These are phyloP conservation scores for Cirrhinus mrigala DNA, from an alignment of 2,797 vertebrate genomes.

Conservation along the genomic window DNA sequence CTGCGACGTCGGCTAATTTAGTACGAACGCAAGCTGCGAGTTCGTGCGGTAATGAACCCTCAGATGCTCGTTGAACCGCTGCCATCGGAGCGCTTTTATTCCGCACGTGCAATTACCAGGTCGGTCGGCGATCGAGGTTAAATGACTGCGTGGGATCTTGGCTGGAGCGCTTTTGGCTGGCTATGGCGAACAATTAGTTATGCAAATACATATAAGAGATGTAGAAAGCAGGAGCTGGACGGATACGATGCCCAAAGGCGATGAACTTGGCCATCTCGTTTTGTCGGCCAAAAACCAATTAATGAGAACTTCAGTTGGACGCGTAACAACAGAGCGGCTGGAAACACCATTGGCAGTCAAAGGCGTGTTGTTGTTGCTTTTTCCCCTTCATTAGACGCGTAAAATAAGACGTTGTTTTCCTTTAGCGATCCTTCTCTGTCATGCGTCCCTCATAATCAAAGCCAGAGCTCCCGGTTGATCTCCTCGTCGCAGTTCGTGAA, in stretches of 20 bases:
- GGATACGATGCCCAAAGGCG: constrained; percentile 8
- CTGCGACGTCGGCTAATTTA: constrained; percentile 64
- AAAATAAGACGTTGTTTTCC: constrained; percentile 39
- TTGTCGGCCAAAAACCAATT: constrained; percentile 53
- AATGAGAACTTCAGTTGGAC: constrained; percentile 49
- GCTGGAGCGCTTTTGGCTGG: constrained; percentile 49
- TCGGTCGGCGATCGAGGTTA: constrained; percentile 66
- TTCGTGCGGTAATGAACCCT: constrained; percentile 47
- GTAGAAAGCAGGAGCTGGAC: constrained; percentile 30
- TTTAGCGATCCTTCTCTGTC: background rate
- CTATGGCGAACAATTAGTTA: constrained; percentile 56
- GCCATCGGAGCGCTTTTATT: constrained; percentile 70
- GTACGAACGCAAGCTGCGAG: constrained; percentile 63
- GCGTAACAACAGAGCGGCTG: constrained; percentile 33
- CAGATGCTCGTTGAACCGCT: constrained; percentile 66
- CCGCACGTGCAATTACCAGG: constrained; percentile 69
- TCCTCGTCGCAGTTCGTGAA: constrained; percentile 13
- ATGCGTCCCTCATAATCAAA: constrained; percentile 14
- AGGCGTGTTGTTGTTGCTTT: constrained; percentile 26
- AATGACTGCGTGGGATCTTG: constrained; percentile 62
- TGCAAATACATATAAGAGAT: constrained; percentile 60
- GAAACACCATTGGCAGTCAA: constrained; percentile 38
- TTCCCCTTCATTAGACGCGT: constrained; percentile 33
- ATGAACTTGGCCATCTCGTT: constrained; percentile 2
- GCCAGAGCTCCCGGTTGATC: constrained; percentile 25